Evolutionary conservation across 2,113 vertebrate genomes (phyloP).

Genomic region (Formicarius rufipectus): DNA sequence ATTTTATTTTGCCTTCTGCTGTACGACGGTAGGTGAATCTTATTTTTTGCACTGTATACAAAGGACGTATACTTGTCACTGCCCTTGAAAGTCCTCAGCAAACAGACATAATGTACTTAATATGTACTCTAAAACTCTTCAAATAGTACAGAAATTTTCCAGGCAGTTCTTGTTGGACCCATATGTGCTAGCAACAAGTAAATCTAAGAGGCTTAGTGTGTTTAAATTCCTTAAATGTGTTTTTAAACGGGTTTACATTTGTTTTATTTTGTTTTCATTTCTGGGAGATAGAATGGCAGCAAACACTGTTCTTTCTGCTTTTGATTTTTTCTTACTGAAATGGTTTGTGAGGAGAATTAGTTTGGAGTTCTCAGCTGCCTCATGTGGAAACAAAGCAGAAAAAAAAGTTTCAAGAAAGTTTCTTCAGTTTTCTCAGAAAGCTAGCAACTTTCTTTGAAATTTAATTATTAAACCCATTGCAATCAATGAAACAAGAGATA

Average conservation of each 20-base stretch:
- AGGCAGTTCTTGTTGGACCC: neutral
- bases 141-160: neutral
- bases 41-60: neutral
- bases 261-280: neutral
- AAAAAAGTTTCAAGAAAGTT: neutral
- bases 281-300: neutral
- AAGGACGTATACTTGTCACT: neutral
- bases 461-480: neutral
- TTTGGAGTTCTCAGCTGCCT: neutral
- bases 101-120: neutral
- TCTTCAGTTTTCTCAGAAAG: slow-evolving; percentile 11
- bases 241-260: neutral
- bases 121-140: neutral
- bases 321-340: neutral
- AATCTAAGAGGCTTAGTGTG: neutral
- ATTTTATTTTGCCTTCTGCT: neutral
- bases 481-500: neutral
- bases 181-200: neutral
- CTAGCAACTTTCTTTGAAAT: neutral
- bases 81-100: neutral
- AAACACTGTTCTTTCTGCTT: neutral
- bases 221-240: neutral
- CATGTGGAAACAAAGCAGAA: neutral
- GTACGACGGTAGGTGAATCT: neutral
- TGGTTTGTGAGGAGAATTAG: neutral